Evolutionary conservation across 2,888 invertebrate genomes (phyloP), one percentile per base, ranked within the genome.

Genomic region (Lissocephala sabroskyi): DNA sequence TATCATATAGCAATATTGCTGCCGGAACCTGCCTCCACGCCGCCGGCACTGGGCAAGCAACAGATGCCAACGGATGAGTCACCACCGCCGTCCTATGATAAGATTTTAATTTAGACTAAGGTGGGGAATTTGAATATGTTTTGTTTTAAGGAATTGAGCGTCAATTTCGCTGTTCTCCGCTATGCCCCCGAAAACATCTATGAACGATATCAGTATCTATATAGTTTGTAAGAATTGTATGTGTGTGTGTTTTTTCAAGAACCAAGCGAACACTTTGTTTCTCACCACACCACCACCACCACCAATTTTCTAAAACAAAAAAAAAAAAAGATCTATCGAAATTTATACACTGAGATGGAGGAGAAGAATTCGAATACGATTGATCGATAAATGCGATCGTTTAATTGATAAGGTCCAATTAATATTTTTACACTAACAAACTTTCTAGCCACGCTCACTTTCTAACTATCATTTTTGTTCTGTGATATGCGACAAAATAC

Each of bases 1-100:
- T 93, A 93, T 86, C 92, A 93, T 86, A 91, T 93, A 85, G 93
- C 93, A 32, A 91, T 93, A 73, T 85, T 92, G 63, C 88, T 92
- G 78, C 91, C 92, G 46, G 88, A 88, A 14, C 71, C 75, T 44
- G 4, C 23, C 7, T 23, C 23, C 7, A 71, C 78, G 13, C 52
- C 65, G 41, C 54, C 77, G 37, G 58, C 57, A 16, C 36, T 70
- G 59, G 77, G 64, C 29, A 77, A 74, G 23, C 61, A 67, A 42
- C 71, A 65, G 45, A 44, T 61, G 50, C 62, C 71, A 45, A 16
- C 17, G 78, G 85, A 87, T 66, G 89, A 88, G 82, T 88, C 88
- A 41, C 89, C 90, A 56, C 92, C 92, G 50, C 92, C 92, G 50
- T 90, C 92, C 56, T 93, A 93, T 82, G 90, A 90, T 67, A 91